A percentile compares a stretch with the other conserved stretches of the same genome.
These are phyloP conservation scores for Eubucco bourcierii DNA, from an alignment of 2,113 vertebrate genomes.

Conservation along the genomic window DNA sequence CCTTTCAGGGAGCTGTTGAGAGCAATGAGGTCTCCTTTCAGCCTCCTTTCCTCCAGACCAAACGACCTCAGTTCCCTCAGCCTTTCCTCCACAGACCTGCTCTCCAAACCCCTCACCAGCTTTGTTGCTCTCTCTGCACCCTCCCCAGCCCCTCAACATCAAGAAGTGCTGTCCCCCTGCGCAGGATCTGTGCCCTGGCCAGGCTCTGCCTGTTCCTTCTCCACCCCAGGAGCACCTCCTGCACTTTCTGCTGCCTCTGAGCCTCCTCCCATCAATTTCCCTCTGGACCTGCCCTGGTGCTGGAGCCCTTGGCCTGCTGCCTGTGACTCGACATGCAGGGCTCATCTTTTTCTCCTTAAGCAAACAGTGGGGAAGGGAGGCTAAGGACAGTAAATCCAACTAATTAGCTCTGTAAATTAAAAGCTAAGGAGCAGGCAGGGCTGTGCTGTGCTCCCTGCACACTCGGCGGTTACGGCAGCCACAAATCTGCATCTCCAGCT, in stretches of 20 bases:
- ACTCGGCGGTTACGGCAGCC: background rate
- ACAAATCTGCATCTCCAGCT: constrained; percentile 25
- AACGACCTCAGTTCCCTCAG: too few species aligned
- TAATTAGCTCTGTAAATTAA: constrained; percentile 58
- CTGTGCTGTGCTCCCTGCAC: background rate
- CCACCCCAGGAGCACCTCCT: accelerated
- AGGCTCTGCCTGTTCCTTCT: background rate
- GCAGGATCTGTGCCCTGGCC: too few species aligned
- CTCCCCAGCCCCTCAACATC: too few species aligned
- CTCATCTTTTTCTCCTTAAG: constrained; percentile 26
- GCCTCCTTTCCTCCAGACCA: too few species aligned
- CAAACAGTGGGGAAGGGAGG: constrained; percentile 9
- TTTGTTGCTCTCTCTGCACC: too few species aligned
- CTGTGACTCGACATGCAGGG: background rate
- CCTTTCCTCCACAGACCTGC: too few species aligned
- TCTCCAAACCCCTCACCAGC: too few species aligned
- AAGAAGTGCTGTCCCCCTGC: background rate
- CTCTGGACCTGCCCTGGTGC: background rate
- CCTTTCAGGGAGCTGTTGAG: too few species aligned
- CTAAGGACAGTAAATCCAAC: constrained; percentile 40
- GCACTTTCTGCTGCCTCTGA: background rate
- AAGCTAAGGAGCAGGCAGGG: background rate
- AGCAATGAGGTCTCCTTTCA: too few species aligned
- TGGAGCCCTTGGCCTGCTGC: background rate
- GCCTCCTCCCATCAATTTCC: background rate